Evolutionary conservation across 2,888 invertebrate species (phyloP).

Genomic region (Bombylius major): DNA sequence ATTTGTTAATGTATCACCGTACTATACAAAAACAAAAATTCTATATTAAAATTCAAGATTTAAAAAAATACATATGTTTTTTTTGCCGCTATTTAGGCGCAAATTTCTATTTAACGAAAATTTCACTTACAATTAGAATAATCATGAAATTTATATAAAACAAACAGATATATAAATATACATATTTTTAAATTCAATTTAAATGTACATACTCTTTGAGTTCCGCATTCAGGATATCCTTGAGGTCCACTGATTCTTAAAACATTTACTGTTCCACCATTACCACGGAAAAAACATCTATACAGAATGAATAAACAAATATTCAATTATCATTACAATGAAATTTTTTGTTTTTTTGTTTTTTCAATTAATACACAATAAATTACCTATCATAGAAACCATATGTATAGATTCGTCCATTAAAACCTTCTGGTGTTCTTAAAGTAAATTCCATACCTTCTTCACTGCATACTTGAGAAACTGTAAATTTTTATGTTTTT

Average conservation of each 20-base stretch:
- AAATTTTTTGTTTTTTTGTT: too few species aligned
- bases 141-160: too few species aligned
- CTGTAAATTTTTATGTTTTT: slow-evolving; percentile 36
- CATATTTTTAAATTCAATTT: too few species aligned
- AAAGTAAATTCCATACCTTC: slow-evolving; percentile 91
- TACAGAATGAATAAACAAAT: background rate
- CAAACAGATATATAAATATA: too few species aligned
- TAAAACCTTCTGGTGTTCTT: slow-evolving; percentile 76
- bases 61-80: background rate
- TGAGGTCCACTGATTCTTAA: slow-evolving; percentile 77
- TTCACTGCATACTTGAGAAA: slow-evolving; percentile 82
- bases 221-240: slow-evolving; percentile 90
- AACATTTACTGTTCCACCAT: slow-evolving; percentile 72
- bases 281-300: slow-evolving; percentile 80
- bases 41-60: background rate
- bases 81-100: background rate
- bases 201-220: slow-evolving; percentile 53
- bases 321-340: too few species aligned
- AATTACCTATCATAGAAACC: slow-evolving; percentile 64
- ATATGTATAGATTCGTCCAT: slow-evolving; percentile 82
- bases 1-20: slow-evolving; percentile 86
- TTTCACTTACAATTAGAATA: too few species aligned
- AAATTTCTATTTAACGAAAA: too few species aligned
- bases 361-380: background rate
- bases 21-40: slow-evolving; percentile 41